Conservation (phyloP, 2,113 vertebrate species). For the Oreochromis spilurus region DNA sequence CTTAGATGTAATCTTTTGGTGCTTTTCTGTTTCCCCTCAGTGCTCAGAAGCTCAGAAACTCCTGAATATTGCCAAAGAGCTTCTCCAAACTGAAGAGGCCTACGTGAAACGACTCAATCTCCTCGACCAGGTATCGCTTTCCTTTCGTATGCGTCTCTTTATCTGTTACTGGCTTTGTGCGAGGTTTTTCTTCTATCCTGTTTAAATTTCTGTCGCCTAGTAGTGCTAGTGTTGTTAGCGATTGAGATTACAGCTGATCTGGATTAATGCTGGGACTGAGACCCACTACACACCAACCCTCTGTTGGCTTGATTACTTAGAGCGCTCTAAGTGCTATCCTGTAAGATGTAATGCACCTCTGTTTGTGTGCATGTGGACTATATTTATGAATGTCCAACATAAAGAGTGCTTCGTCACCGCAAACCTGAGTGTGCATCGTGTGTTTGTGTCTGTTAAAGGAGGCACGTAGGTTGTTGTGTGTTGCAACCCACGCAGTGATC, state of each 20-base stretch:
- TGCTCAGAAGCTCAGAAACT: slow-evolving; percentile 84
- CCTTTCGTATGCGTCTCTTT: background rate
- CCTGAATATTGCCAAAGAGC: slow-evolving; percentile 90
- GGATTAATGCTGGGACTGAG: slow-evolving; percentile 45
- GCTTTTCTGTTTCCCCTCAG: slow-evolving; percentile 58
- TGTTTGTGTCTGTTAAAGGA: background rate
- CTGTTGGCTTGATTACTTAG: slow-evolving; percentile 43
- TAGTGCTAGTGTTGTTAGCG: slow-evolving; percentile 23
- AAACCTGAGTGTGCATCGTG: background rate
- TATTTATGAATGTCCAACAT: background rate
- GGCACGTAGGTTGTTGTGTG: background rate
- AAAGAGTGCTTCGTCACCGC: background rate
- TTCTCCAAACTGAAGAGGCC: slow-evolving; percentile 92
- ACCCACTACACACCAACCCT: slow-evolving; percentile 16
- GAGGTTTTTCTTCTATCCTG: background rate
- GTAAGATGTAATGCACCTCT: background rate
- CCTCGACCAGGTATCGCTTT: slow-evolving; percentile 86
- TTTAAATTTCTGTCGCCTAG: slow-evolving; percentile 18
- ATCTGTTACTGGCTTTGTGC: background rate
- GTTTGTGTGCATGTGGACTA: background rate
- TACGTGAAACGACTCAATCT: slow-evolving; percentile 92
- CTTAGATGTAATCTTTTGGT: background rate
- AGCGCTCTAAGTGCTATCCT: background rate
- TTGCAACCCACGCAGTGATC: background rate
- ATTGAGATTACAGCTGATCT: slow-evolving; percentile 43